phyloP scores from a whole-genome alignment of 1,140 invertebrate genomes.

The Geopemphigus sp. region DNA sequence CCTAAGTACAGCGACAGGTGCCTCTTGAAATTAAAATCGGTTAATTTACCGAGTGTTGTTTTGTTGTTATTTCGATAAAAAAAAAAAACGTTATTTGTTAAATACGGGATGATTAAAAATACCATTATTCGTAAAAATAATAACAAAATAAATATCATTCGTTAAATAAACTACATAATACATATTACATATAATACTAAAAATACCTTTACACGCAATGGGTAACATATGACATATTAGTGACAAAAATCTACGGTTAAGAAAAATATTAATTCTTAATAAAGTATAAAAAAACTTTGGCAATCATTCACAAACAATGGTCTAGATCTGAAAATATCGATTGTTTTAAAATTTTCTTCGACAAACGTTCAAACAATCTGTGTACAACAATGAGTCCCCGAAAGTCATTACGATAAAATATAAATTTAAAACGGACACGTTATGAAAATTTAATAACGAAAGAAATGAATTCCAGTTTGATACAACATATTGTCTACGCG shows the following conservation, averaged over 20 bases:
- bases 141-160: not conserved
- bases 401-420: no score
- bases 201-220: constrained; percentile 9
- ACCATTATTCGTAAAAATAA: not conserved
- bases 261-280: constrained; percentile 15
- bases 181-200: constrained; percentile 26
- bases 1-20: not conserved
- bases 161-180: constrained; percentile 33
- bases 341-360: not conserved
- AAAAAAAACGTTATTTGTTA: constrained; percentile 1
- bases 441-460: no score
- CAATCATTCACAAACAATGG: not conserved
- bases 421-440: no score
- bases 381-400: no score
- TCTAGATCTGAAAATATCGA: not conserved
- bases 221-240: constrained; percentile 28
- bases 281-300: constrained; percentile 17
- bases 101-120: constrained; percentile 16
- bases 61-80: not conserved
- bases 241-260: constrained; percentile 13
- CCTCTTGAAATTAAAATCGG: not conserved
- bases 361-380: not conserved
- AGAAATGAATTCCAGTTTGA: no score
- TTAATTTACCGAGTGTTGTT: not conserved
- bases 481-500: no score